Conservation (phyloP, 2,888 invertebrate genomes). For the Ferdinandea cuprea region DNA sequence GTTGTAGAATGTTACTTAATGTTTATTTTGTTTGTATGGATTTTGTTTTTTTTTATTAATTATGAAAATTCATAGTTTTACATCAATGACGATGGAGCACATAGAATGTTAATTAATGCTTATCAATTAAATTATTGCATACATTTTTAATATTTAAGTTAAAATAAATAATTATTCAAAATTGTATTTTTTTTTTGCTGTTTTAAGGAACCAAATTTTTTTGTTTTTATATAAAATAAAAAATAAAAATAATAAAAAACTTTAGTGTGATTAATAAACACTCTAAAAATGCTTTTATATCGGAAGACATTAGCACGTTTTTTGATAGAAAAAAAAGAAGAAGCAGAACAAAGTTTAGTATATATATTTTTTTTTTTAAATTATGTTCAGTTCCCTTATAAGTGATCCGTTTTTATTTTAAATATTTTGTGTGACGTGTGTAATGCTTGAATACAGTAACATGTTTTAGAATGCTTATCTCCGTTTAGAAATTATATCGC, state of each 20-base stretch:
- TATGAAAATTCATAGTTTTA: slow-evolving; percentile 69
- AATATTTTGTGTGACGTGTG: slow-evolving; percentile 11
- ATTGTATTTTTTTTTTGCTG: slow-evolving; percentile 1
- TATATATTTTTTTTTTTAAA: slow-evolving; percentile 12
- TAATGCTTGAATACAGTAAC: slow-evolving; percentile 30
- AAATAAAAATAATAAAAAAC: slow-evolving; percentile 15
- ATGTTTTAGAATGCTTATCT: slow-evolving; percentile 49
- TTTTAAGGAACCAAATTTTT: slow-evolving; percentile 59
- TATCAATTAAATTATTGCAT: slow-evolving; percentile 61
- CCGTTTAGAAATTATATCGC: slow-evolving; percentile 11
- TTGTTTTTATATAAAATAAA: slow-evolving; percentile 11
- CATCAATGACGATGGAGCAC: slow-evolving; percentile 74
- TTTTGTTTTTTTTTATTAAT: slow-evolving; percentile 27
- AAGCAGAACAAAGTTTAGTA: background rate
- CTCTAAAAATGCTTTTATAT: slow-evolving; percentile 48
- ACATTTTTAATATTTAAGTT: slow-evolving; percentile 21
- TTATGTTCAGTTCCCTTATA: slow-evolving; percentile 9
- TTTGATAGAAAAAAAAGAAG: too few relatives aligned
- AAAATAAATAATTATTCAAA: slow-evolving; percentile 2
- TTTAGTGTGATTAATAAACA: slow-evolving; percentile 41
- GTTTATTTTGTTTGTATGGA: slow-evolving; percentile 36
- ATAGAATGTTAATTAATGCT: slow-evolving; percentile 65
- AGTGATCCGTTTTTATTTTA: background rate
- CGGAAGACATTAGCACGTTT: slow-evolving; percentile 66
- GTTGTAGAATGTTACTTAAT: slow-evolving; percentile 29